phyloP scores from a whole-genome alignment of 2,797 vertebrate species.

The Spondyliosoma cantharus region DNA sequence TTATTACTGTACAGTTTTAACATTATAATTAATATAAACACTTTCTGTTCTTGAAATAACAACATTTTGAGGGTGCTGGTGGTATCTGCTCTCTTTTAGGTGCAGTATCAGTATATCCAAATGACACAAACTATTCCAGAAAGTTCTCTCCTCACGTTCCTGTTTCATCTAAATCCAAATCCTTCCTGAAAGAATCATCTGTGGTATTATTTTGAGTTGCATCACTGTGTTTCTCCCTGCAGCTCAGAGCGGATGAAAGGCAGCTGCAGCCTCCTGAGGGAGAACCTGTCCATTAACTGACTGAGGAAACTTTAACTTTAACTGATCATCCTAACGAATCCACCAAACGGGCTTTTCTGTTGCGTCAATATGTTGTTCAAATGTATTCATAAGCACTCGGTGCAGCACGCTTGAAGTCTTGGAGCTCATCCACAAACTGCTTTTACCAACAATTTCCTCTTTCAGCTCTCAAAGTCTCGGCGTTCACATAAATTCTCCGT shows the following conservation, averaged over 20 bases:
- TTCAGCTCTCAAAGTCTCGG: conserved; percentile 16
- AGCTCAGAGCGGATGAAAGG: conserved; percentile 2
- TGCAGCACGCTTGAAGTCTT: conserved; percentile 1
- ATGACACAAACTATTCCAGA: background rate
- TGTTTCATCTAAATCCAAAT: conserved; percentile 1
- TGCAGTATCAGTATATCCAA: background rate
- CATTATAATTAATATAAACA: background rate
- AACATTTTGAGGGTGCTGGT: too few relatives aligned
- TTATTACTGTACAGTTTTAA: too few relatives aligned
- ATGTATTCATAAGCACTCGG: conserved; percentile 1
- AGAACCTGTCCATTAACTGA: background rate
- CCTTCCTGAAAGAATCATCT: background rate
- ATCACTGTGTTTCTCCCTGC: background rate
- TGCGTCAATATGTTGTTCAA: background rate
- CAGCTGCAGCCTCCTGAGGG: background rate
- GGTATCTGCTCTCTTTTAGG: too few relatives aligned
- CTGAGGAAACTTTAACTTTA: background rate
- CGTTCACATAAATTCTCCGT: background rate
- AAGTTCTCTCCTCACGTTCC: background rate
- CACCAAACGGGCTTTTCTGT: background rate
- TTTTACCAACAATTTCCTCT: conserved; percentile 13
- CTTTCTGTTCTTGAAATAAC: background rate
- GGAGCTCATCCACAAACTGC: conserved; percentile 4
- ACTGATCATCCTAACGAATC: background rate
- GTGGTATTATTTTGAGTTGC: background rate